These are phyloP conservation scores for Drosophila murphyi DNA, from an alignment of 1,140 invertebrate species.

Conservation along the genomic window DNA sequence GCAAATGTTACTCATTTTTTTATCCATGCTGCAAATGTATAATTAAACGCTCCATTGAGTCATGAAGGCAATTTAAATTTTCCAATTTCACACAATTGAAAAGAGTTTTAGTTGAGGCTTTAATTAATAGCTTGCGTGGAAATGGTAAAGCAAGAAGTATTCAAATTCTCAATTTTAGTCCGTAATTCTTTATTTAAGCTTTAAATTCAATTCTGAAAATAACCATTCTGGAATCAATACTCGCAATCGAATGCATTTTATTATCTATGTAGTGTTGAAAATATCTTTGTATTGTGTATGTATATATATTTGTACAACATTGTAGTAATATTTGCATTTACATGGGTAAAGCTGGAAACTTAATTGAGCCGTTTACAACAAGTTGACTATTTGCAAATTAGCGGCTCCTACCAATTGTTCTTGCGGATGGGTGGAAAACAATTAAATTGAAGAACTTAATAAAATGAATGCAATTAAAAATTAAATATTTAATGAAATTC, in stretches of 20 bases:
- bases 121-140: too few species aligned
- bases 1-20: background rate
- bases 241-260: too few species aligned
- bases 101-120: too few species aligned
- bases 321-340: background rate
- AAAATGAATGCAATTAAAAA: constrained; percentile 69
- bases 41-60: constrained; percentile 1
- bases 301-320: too few species aligned
- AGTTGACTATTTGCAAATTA: background rate
- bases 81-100: background rate
- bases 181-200: too few species aligned
- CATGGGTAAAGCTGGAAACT: background rate
- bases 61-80: constrained; percentile 1
- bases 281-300: too few species aligned
- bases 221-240: too few species aligned
- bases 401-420: background rate
- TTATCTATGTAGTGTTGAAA: too few species aligned
- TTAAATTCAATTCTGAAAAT: too few species aligned
- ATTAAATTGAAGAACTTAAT: constrained; percentile 65
- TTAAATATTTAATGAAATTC: constrained; percentile 60
- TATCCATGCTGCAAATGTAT: constrained; percentile 1
- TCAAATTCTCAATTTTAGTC: too few species aligned
- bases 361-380: background rate
- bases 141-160: too few species aligned
- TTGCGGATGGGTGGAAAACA: constrained; percentile 34